These are phyloP conservation scores for Papilio polytes DNA, from an alignment of 1,140 invertebrate genomes.

Conservation along the genomic window DNA sequence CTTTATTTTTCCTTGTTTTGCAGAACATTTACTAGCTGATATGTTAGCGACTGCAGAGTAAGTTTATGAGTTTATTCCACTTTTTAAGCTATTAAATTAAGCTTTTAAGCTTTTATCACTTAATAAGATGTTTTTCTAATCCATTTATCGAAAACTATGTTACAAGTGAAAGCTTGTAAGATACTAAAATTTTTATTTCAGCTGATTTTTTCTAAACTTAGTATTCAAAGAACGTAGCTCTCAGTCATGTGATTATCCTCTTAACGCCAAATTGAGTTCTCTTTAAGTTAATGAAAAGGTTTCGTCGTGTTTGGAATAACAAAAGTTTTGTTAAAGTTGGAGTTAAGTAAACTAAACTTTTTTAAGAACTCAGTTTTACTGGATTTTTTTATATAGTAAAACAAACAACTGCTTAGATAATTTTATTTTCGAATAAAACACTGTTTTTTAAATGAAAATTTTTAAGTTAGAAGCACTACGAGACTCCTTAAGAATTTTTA, in stretches of 20 bases:
- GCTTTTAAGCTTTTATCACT: background rate
- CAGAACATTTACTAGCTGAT: background rate
- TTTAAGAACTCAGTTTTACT: background rate
- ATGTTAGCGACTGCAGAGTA: too few relatives aligned
- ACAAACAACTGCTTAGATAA: background rate
- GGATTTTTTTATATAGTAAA: background rate
- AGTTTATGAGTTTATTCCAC: too few relatives aligned
- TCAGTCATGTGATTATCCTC: constrained; percentile 34
- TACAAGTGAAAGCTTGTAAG: background rate
- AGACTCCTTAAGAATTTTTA: too few relatives aligned
- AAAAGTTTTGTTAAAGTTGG: constrained; percentile 5
- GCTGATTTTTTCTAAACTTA: background rate
- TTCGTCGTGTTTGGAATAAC: constrained; percentile 28
- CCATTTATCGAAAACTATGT: background rate
- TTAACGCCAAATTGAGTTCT: constrained; percentile 36
- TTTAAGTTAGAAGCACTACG: too few relatives aligned
- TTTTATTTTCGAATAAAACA: too few relatives aligned
- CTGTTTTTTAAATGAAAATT: too few relatives aligned
- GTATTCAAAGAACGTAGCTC: constrained; percentile 21
- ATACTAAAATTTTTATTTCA: background rate
- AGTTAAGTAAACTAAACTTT: background rate
- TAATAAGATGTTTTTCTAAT: background rate
- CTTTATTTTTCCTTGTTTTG: background rate
- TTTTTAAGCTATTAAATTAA: background rate
- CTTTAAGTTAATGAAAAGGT: constrained; percentile 34